phyloP scores from a whole-genome alignment of 2,113 vertebrate species.

The Fulica atra region DNA sequence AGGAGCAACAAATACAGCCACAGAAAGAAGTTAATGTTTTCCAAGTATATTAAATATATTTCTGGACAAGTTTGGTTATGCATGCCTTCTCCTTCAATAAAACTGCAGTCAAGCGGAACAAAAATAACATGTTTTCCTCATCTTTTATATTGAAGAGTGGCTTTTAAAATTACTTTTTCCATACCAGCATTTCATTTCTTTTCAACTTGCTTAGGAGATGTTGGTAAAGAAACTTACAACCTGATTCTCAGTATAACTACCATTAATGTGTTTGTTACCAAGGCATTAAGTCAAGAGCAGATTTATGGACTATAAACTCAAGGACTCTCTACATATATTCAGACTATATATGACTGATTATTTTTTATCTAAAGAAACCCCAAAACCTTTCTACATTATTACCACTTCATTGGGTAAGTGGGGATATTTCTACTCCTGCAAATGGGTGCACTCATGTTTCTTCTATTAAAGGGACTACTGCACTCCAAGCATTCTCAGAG shows the following conservation, averaged over 20 bases:
- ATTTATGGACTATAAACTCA: not conserved
- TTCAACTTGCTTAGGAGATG: not conserved
- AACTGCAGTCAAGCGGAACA: not conserved
- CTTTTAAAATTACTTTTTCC: not conserved
- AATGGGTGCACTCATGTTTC: not conserved
- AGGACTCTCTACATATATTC: not conserved
- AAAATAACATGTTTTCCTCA: slow-evolving; percentile 19
- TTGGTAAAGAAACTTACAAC: not conserved
- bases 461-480: not conserved
- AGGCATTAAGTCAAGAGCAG: not conserved
- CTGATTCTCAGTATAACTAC: not conserved
- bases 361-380: not conserved
- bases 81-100: slow-evolving; percentile 3
- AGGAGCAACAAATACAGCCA: not conserved
- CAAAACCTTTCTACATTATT: not conserved
- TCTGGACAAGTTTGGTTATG: slow-evolving; percentile 17
- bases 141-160: not conserved
- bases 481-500: not conserved
- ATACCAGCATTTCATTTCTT: not conserved
- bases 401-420: not conserved
- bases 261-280: not conserved
- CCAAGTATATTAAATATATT: not conserved
- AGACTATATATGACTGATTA: not conserved
- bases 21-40: slow-evolving; percentile 54
- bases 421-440: not conserved